Conservation (phyloP, 1,140 invertebrate genomes). For the Brevipalpus yothersi region DNA sequence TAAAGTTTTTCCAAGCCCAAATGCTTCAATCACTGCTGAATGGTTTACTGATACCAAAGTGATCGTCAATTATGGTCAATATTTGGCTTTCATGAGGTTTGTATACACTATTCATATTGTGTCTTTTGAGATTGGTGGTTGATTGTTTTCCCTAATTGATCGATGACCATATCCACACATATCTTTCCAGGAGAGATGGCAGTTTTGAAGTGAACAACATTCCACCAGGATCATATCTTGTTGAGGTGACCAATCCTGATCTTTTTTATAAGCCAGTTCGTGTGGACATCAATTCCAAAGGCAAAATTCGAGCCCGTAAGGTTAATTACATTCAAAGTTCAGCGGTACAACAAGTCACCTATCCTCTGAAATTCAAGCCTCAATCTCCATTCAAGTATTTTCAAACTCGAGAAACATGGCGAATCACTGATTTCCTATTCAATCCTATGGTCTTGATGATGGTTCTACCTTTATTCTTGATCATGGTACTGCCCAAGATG, state of each 20-base stretch:
- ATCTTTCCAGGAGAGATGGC: constrained; percentile 49
- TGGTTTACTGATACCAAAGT: constrained; percentile 55
- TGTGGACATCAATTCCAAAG: constrained; percentile 84
- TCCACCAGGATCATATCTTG: constrained; percentile 74
- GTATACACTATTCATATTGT: constrained; percentile 1
- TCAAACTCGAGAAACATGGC: constrained; percentile 77
- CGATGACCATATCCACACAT: constrained; percentile 4
- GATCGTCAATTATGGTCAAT: constrained; percentile 62
- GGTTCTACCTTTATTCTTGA: constrained; percentile 65
- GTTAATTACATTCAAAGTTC: constrained; percentile 83
- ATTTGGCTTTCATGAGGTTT: constrained; percentile 52
- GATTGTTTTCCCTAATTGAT: not conserved
- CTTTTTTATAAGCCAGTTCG: constrained; percentile 71
- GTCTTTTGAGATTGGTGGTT: not conserved
- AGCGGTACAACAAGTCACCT: constrained; percentile 47
- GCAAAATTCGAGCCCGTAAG: constrained; percentile 79
- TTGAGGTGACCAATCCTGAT: constrained; percentile 75
- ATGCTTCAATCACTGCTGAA: constrained; percentile 26
- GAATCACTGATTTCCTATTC: constrained; percentile 75
- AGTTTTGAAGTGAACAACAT: constrained; percentile 67
- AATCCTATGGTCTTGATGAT: constrained; percentile 97
- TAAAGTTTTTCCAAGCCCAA: constrained; percentile 40
- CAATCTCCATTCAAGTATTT: constrained; percentile 64
- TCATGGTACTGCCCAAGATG: constrained; percentile 81
- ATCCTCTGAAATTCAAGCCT: constrained; percentile 68